Conservation (phyloP, 2,888 invertebrate genomes). For the Encarsia formosa region DNA sequence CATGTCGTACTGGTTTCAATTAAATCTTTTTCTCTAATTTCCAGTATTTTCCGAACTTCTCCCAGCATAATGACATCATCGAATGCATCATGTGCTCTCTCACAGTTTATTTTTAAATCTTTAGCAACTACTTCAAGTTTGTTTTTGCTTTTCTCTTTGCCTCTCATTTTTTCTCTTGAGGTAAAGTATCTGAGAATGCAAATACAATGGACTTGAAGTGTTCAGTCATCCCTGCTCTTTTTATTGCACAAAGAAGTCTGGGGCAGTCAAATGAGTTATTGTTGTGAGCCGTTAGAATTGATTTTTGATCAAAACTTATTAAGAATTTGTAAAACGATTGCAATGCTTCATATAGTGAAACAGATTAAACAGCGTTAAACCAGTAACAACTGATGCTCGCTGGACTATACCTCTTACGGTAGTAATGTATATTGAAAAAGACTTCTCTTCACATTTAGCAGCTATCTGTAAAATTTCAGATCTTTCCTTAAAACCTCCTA, state of each 20-base stretch:
- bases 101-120: neutral
- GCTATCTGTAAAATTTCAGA: constrained; percentile 22
- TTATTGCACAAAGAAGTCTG: constrained; percentile 10
- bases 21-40: too few relatives aligned
- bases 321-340: constrained; percentile 17
- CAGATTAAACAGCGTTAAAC: constrained; percentile 4
- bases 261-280: constrained; percentile 17
- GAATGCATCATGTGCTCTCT: constrained; percentile 8
- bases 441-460: constrained; percentile 2
- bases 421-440: constrained; percentile 11
- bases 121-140: constrained; percentile 5
- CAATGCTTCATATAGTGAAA: constrained; percentile 11
- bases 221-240: constrained; percentile 2
- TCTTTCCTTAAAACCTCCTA: neutral
- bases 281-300: constrained; percentile 19
- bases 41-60: too few relatives aligned
- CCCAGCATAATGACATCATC: constrained; percentile 10
- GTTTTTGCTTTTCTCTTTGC: constrained; percentile 4
- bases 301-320: constrained; percentile 7
- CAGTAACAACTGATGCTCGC: neutral
- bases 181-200: constrained; percentile 20
- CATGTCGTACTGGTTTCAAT: too few relatives aligned
- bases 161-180: constrained; percentile 2
- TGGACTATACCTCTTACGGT: constrained; percentile 2
- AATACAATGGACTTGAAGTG: constrained; percentile 10